Evolutionary conservation across 2,888 invertebrate species (phyloP).

Genomic region (Sympetrum striolatum): DNA sequence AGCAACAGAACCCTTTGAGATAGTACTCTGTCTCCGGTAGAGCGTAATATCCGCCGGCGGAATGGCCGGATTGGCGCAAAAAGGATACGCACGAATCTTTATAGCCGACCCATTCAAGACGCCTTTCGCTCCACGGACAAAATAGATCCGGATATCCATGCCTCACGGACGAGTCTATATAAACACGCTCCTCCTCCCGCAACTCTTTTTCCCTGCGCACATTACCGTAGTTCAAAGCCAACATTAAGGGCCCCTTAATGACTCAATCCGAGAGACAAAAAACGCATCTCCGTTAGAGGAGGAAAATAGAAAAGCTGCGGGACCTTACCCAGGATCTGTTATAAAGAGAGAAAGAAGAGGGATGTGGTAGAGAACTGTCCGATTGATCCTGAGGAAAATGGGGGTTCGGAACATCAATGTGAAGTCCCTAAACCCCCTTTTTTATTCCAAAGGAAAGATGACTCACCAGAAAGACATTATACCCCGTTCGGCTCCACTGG

Average conservation of each 20-base stretch:
- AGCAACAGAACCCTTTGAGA: too few relatives aligned
- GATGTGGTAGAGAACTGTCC: neutral
- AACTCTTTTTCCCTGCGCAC: neutral
- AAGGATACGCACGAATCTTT: too few relatives aligned
- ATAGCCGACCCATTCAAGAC: too few relatives aligned
- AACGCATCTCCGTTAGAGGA: neutral
- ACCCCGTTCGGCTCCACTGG: neutral
- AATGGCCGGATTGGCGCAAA: too few relatives aligned
- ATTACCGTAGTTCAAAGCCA: constrained; percentile 25
- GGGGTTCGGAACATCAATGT: neutral
- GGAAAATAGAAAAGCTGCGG: neutral
- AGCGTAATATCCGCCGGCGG: too few relatives aligned
- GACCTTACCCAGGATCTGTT: neutral
- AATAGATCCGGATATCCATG: neutral
- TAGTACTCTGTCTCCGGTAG: too few relatives aligned
- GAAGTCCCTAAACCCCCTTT: neutral
- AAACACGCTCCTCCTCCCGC: neutral
- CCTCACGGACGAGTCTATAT: neutral
- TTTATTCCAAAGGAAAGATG: neutral
- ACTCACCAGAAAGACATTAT: constrained; percentile 36
- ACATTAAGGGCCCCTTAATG: constrained; percentile 14
- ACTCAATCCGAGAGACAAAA: neutral
- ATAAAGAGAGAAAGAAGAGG: neutral
- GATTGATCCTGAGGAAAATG: neutral
- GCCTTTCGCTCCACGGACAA: too few relatives aligned